Evolutionary conservation across 2,797 vertebrate genomes (phyloP), one percentile per base, ranked within the genome.

Genomic region (Hydrocynus forskahlii): DNA sequence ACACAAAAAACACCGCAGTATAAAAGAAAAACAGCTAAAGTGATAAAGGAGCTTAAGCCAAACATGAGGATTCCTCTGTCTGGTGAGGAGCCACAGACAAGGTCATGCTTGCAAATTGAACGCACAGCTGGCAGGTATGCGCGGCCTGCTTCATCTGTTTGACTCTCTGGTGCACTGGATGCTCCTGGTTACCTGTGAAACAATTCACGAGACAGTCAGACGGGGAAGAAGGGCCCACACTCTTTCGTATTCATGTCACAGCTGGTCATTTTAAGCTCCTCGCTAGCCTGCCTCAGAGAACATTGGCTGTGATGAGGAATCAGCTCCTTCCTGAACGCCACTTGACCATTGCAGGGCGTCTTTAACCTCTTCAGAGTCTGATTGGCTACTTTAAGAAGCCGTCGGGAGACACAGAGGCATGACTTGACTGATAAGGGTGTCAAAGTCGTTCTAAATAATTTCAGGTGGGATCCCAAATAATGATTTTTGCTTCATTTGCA

Each of bases 231-330:
- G 1, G 43, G 35, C 62, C 13, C 12, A 64, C 73, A 81, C 35
- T 86, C 9, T 63, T 75, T 84, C 9, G 57, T 45, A 79, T 84
- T 76, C 82, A 64, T 16, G 7, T 75, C 73, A 84, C 45, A 29
- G 45, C 48, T 16, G 21, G 40, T 76, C 70, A 16, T 79, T 70
- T 75, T 29, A 23, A 55, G 48, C 64, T 57, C 9, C n/a, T 23
- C 21, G 62, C 19, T 17, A 23, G 35, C 35, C 14, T 23, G 25
- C n/a, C n/a, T 79, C 17, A 43, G 14, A 50, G 71, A 55, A 50
- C 48, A 64, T 23, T 67, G 48, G 21, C 1, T n/a, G n/a, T 43
- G 40, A 67, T 73, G 29, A 43, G 77, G 63, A 63, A 66, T 83
- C n/a, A 21, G 23, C 19, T 1, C 62, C 12, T 48, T 75, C 40